Evolutionary conservation across 2,797 vertebrate species (phyloP).

Genomic region (Eurystomus glaucurus): DNA sequence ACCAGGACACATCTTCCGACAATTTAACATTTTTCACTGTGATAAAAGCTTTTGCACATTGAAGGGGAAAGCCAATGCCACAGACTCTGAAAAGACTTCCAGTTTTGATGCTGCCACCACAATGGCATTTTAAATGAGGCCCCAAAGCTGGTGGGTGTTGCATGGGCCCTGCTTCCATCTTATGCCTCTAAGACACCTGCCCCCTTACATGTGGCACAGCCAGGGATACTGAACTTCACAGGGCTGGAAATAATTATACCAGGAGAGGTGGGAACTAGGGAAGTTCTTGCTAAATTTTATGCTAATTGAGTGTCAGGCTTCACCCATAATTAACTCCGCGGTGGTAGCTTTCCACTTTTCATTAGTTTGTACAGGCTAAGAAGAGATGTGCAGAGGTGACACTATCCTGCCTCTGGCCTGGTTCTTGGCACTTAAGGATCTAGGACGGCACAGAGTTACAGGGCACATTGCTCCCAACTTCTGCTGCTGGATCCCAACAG

Average conservation of each 20-base stretch:
- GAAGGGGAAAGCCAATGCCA: not conserved
- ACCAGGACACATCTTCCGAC: not conserved
- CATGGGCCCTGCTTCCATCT: not conserved
- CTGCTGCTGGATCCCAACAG: not conserved
- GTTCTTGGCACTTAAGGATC: not conserved
- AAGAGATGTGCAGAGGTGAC: not conserved
- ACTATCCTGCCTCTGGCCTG: not conserved
- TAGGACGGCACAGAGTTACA: not conserved
- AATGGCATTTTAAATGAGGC: not conserved
- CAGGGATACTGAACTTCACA: not conserved
- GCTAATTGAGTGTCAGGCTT: not conserved
- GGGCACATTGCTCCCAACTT: not conserved
- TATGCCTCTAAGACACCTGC: fast-evolving
- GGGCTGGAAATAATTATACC: not conserved
- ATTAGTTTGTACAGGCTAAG: not conserved
- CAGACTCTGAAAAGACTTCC: not conserved
- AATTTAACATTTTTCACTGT: not conserved
- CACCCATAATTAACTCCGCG: not conserved
- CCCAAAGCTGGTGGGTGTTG: not conserved
- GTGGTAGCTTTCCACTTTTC: not conserved
- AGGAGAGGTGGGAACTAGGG: not conserved
- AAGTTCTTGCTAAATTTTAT: not conserved
- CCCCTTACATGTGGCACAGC: not conserved
- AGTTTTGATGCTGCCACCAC: not conserved
- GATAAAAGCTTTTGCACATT: not conserved